Conservation (phyloP, 2,113 vertebrate species). For the Struthio camelus region DNA sequence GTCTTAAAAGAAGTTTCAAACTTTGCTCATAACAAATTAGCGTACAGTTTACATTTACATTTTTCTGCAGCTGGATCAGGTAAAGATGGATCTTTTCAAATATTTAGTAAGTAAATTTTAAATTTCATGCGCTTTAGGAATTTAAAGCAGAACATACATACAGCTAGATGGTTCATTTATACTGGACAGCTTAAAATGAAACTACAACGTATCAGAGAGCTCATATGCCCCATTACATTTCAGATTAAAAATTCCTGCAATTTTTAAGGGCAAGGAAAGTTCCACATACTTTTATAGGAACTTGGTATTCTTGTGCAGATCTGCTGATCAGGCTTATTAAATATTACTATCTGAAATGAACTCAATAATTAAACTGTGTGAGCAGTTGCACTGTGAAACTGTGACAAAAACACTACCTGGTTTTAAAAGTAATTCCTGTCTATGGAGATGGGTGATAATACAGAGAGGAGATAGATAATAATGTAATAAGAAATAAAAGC, state of each 20-base stretch:
- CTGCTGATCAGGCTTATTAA: constrained; percentile 57
- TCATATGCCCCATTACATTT: constrained; percentile 35
- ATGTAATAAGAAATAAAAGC: constrained; percentile 2
- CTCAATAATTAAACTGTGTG: constrained; percentile 31
- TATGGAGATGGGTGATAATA: neutral
- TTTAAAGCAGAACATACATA: constrained; percentile 13
- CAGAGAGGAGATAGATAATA: neutral
- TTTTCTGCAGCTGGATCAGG: neutral
- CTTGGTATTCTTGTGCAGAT: constrained; percentile 22
- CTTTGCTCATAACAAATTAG: neutral
- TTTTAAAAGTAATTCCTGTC: constrained; percentile 24
- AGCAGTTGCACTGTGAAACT: constrained; percentile 11
- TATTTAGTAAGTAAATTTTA: constrained; percentile 44
- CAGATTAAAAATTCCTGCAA: constrained; percentile 29
- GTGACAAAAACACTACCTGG: constrained; percentile 19
- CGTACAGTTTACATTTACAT: constrained; percentile 2
- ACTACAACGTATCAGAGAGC: constrained; percentile 26
- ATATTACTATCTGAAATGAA: constrained; percentile 48
- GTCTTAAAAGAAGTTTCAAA: neutral
- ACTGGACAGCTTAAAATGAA: constrained; percentile 61
- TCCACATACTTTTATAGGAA: constrained; percentile 48
- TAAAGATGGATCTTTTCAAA: constrained; percentile 30
- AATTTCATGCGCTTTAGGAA: constrained; percentile 32
- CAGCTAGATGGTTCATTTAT: constrained; percentile 50
- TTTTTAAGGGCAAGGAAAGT: constrained; percentile 53